Conservation (phyloP, 64 coral and sea anemone species). For the Dendrophyllia cribrosa region DNA sequence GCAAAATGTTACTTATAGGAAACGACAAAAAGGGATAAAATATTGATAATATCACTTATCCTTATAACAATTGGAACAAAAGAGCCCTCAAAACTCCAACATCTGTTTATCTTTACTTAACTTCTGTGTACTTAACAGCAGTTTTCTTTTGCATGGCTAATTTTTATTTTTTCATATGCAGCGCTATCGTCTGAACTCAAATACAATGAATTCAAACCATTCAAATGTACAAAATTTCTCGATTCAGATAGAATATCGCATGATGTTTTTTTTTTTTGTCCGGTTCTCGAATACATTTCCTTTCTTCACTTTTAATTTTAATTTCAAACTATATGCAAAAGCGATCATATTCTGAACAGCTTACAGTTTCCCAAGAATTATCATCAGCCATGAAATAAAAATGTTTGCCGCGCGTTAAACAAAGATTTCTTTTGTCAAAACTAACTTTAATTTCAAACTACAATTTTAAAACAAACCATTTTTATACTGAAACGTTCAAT, state of each 20-base stretch:
- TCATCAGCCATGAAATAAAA: not conserved
- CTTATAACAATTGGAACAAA: slow-evolving; percentile 14
- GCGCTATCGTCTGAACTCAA: no score
- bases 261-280: no score
- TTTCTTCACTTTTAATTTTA: not conserved
- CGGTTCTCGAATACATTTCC: not conserved
- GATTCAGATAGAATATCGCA: no score
- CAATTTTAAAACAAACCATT: not conserved
- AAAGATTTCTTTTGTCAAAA: not conserved
- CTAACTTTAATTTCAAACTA: not conserved
- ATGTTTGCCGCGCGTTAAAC: not conserved
- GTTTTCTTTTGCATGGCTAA: not conserved
- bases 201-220: no score
- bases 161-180: not conserved
- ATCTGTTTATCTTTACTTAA: slow-evolving; percentile 53
- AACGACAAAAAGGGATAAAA: slow-evolving; percentile 12
- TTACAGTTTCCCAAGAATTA: slow-evolving; percentile 6
- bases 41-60: slow-evolving; percentile 6
- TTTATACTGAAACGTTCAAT: no score
- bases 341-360: not conserved
- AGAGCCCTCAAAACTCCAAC: not conserved
- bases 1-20: not conserved
- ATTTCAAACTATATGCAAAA: not conserved
- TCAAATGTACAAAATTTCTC: no score
- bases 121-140: slow-evolving; percentile 14